These are phyloP conservation scores for Drosophila mulleri DNA, from an alignment of 2,888 invertebrate genomes.

Conservation along the genomic window DNA sequence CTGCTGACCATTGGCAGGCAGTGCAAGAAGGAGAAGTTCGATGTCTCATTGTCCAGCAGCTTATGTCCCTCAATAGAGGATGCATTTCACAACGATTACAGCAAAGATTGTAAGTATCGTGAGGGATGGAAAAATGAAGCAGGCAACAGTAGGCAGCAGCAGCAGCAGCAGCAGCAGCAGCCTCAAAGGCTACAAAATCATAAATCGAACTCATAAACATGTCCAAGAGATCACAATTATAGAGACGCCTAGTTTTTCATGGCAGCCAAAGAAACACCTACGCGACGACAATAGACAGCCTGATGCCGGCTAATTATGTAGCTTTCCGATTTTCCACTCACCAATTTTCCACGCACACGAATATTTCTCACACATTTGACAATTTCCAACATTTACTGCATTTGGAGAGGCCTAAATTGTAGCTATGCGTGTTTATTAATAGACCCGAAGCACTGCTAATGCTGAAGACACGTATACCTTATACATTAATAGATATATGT, in stretches of 20 bases:
- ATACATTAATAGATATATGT: constrained; percentile 1
- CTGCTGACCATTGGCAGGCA: constrained; percentile 79
- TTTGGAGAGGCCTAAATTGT: constrained; percentile 68
- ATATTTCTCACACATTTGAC: constrained; percentile 31
- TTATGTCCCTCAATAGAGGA: constrained; percentile 84
- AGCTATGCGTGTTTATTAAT: constrained; percentile 45
- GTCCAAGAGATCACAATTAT: constrained; percentile 10
- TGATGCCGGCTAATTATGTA: constrained; percentile 49
- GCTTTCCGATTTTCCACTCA: constrained; percentile 5
- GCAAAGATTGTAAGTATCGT: constrained; percentile 84
- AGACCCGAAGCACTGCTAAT: constrained; percentile 17
- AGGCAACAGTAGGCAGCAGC: not conserved
- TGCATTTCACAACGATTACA: constrained; percentile 83
- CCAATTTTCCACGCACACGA: constrained; percentile 8
- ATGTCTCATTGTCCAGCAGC: constrained; percentile 68
- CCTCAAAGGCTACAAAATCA: not conserved
- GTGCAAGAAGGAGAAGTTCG: constrained; percentile 83
- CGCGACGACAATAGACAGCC: constrained; percentile 31
- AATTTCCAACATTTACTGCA: constrained; percentile 52
- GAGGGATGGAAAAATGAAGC: constrained; percentile 26
- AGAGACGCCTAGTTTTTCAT: constrained; percentile 4
- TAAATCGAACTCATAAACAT: constrained; percentile 14
- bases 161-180: not conserved
- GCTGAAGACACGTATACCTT: constrained; percentile 8
- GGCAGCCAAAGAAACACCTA: constrained; percentile 12